Percentiles rank a stretch among this genome's conserved stretches.
Evolutionary conservation across 2,797 vertebrate species (phyloP).

Genomic region (Petrocephalus sullivani): DNA sequence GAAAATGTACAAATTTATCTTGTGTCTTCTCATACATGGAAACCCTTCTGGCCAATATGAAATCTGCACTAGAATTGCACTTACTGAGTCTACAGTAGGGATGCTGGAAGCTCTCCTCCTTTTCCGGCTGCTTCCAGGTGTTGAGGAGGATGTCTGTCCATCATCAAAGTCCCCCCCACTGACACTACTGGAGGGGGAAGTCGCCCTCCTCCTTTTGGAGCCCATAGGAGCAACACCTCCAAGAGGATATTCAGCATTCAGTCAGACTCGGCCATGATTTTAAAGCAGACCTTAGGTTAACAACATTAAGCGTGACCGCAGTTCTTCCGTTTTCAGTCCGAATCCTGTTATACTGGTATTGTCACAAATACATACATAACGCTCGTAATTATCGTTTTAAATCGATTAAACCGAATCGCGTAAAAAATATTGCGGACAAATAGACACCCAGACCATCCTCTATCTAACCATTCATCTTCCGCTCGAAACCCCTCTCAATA

Average conservation of each 20-base stretch:
- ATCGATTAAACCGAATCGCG: background rate
- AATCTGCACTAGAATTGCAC: conserved; percentile 36
- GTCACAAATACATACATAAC: background rate
- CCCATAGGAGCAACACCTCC: conserved; percentile 70
- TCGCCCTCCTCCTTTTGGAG: conserved; percentile 93
- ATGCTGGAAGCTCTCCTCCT: conserved; percentile 87
- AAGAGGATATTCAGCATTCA: background rate
- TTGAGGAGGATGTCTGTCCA: conserved; percentile 78
- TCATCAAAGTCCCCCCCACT: conserved; percentile 97
- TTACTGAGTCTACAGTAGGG: conserved; percentile 96
- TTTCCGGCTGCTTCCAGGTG: conserved; percentile 84
- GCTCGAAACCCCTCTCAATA: background rate
- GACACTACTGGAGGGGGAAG: conserved; percentile 93
- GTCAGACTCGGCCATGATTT: background rate
- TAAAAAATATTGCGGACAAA: background rate
- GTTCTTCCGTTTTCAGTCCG: background rate
- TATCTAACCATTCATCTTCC: background rate
- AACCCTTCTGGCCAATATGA: background rate
- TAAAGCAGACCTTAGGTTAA: background rate
- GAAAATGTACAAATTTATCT: background rate
- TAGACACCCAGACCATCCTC: background rate
- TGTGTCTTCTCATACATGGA: background rate
- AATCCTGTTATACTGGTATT: background rate
- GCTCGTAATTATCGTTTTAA: background rate
- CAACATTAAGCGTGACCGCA: background rate